phyloP scores from a whole-genome alignment of 1,140 invertebrate species.

The Caenorhabditis inopinata region DNA sequence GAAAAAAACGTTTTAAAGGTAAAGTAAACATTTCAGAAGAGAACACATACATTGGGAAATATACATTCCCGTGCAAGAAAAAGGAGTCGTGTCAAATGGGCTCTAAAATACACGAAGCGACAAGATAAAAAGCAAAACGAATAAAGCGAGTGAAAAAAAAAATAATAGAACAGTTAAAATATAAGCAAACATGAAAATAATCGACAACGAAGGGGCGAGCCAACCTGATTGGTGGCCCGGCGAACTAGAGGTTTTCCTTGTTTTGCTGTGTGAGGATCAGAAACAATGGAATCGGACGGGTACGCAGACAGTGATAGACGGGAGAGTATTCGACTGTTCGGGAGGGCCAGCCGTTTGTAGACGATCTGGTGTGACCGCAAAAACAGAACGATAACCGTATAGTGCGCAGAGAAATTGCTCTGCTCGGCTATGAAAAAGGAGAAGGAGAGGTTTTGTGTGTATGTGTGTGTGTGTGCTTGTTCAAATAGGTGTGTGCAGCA shows the following conservation, averaged over 20 bases:
- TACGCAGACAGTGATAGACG: not conserved
- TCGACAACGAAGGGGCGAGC: not conserved
- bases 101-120: constrained; percentile 4
- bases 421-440: constrained; percentile 7
- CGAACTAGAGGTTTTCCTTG: constrained; percentile 8
- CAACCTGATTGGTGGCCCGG: constrained; percentile 2
- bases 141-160: not conserved
- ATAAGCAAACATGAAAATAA: constrained; percentile 29
- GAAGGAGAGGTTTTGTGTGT: constrained; percentile 11
- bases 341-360: constrained; percentile 30
- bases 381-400: not conserved
- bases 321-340: constrained; percentile 24
- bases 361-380: constrained; percentile 22
- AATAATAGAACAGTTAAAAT: not conserved
- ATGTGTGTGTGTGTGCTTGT: constrained; percentile 30
- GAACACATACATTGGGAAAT: too few relatives aligned
- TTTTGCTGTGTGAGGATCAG: not conserved
- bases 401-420: constrained; percentile 24
- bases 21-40: too few relatives aligned
- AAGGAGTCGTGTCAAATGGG: constrained; percentile 9
- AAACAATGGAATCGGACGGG: not conserved
- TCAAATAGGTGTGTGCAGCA: constrained; percentile 33
- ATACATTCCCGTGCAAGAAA: too few relatives aligned
- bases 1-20: too few relatives aligned
- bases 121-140: not conserved